Conservation (phyloP, 2,888 invertebrate species). For the Drosophila barbarae region DNA sequence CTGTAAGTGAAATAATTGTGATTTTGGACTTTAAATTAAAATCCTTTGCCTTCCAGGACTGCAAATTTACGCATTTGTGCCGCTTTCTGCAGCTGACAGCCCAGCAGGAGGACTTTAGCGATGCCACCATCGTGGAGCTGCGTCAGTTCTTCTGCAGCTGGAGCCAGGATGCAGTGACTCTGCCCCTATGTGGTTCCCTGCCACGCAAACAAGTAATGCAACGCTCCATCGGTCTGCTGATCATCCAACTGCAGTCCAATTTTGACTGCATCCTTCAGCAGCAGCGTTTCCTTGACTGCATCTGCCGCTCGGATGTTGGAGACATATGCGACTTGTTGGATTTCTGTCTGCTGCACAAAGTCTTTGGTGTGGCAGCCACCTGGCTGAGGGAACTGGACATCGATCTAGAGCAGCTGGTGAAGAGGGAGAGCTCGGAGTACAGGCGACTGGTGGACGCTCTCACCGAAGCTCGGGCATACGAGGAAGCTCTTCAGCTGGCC, state of each 20-base stretch:
- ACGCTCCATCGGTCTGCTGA: conserved; percentile 82
- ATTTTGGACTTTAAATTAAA: background rate
- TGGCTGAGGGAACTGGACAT: conserved; percentile 61
- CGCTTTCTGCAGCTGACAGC: conserved; percentile 82
- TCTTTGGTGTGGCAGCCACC: conserved; percentile 81
- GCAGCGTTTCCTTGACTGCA: conserved; percentile 83
- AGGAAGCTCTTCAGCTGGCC: conserved; percentile 81
- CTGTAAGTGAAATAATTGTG: conserved; percentile 80
- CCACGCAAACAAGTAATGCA: conserved; percentile 81
- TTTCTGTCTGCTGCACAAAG: conserved; percentile 80
- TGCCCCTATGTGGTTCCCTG: conserved; percentile 76
- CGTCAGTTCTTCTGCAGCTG: conserved; percentile 73
- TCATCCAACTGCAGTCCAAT: conserved; percentile 82
- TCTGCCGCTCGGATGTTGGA: conserved; percentile 82
- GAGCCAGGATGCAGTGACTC: conserved; percentile 73
- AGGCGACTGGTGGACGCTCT: conserved; percentile 80
- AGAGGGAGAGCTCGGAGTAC: conserved; percentile 79
- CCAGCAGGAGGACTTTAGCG: conserved; percentile 80
- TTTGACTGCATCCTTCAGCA: conserved; percentile 84
- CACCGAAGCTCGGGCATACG: conserved; percentile 80
- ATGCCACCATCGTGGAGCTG: conserved; percentile 79
- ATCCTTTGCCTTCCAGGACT: conserved; percentile 81
- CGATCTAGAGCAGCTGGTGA: conserved; percentile 70
- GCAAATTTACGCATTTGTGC: conserved; percentile 83
- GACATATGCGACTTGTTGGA: conserved; percentile 81